Conservation (phyloP, 2,113 vertebrate genomes). For the Lagopus leucura region DNA sequence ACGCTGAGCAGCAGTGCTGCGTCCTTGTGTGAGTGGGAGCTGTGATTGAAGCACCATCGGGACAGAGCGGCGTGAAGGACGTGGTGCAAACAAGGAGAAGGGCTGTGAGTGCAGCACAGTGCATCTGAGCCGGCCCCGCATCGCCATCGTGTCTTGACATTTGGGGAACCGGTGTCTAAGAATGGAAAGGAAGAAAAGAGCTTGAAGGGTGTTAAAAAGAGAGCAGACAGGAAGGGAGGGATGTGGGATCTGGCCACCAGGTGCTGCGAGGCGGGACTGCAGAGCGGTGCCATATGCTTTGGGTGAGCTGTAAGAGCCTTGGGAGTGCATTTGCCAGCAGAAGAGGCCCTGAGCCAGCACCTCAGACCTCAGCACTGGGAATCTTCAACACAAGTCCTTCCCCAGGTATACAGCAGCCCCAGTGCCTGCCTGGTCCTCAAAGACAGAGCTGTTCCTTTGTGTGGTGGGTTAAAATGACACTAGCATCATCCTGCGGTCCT, state of each 20-base stretch:
- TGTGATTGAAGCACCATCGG: rapidly evolving
- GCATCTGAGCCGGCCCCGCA: not conserved
- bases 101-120: rapidly evolving
- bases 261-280: not conserved
- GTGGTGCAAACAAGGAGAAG: not conserved
- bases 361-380: not conserved
- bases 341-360: not conserved
- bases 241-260: not conserved
- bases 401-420: not conserved
- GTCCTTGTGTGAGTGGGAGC: not conserved
- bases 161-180: not conserved
- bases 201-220: not conserved
- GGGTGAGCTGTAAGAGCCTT: not conserved
- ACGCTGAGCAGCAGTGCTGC: rapidly evolving
- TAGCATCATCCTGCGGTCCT: rapidly evolving
- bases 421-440: not conserved
- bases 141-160: not conserved
- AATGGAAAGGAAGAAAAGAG: not conserved
- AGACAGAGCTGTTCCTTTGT: not conserved
- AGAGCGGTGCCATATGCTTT: not conserved
- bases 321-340: not conserved
- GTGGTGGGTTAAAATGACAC: not conserved
- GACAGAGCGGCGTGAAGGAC: not conserved
- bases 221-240: not conserved
- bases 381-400: not conserved